phyloP scores from a whole-genome alignment of 2,888 invertebrate species.

The Drosophila paranaensis region DNA sequence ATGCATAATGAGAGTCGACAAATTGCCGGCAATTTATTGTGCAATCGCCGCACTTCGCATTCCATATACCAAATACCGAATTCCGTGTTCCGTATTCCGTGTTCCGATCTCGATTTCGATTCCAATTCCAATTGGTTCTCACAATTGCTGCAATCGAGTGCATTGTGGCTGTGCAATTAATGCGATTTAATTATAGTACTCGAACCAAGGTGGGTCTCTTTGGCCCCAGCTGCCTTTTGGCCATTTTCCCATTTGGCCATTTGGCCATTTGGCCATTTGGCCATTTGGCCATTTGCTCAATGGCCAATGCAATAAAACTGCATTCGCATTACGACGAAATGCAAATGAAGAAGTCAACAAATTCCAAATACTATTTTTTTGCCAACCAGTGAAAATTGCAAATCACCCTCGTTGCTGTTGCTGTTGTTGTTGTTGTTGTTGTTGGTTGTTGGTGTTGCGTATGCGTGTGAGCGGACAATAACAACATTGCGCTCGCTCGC shows the following conservation, averaged over 20 bases:
- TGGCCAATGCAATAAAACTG: constrained; percentile 19
- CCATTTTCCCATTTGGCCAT: constrained; percentile 21
- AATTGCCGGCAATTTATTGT: constrained; percentile 59
- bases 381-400: constrained; percentile 28
- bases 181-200: constrained; percentile 68
- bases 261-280: constrained; percentile 35
- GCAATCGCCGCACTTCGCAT: constrained; percentile 37
- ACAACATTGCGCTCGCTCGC: constrained; percentile 33
- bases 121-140: constrained; percentile 51
- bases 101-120: constrained; percentile 38
- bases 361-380: constrained; percentile 27
- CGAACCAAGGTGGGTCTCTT: constrained; percentile 1
- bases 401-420: constrained; percentile 4
- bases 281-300: constrained; percentile 39
- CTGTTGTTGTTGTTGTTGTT: constrained; percentile 13
- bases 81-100: constrained; percentile 30
- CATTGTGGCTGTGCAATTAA: constrained; percentile 59
- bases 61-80: constrained; percentile 14
- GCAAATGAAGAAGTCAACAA: constrained; percentile 64
- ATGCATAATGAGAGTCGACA: constrained; percentile 48
- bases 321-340: constrained; percentile 43
- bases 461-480: constrained; percentile 66
- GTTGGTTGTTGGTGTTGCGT: constrained; percentile 25
- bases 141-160: constrained; percentile 63
- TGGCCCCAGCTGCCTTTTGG: constrained; percentile 8